Base-by-base conservation (phyloP, 2,113 vertebrate genomes). In the Calyptomena viridis region DNA sequence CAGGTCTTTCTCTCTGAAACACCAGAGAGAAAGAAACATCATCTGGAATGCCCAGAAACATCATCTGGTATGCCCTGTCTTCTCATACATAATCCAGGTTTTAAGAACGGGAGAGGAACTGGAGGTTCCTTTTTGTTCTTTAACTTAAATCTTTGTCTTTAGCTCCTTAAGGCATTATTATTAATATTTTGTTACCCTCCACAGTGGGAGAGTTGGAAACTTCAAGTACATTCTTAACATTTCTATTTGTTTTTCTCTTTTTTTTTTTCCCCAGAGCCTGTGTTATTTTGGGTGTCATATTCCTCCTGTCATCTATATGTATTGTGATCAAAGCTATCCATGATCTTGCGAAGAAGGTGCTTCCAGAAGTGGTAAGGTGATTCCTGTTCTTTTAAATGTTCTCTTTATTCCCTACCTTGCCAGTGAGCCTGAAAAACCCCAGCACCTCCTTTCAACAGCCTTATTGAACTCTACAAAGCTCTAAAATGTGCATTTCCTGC, bases 301-400 rank as follows among this genome's bases (percentile, higher is more conserved):
- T 99, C 93, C 96, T 99, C 74, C 98, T 99, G 88, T 99, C 99
- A 66, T 98, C 99, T 79, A 10, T 99, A 95, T 99, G 99, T 95
- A 99, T 99, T 96, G 97, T 99, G 96, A 98, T 99, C 95, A 99
- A 99, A 98, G 99, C 99, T 88, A 99, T 99, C 96, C 99, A 99
- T 55, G 99, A 99, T 95, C 98, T 99, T 93, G 98, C 98, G 5
- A 99, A 98, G 47, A 98, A 95, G 96, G 97, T 99, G 95, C 98
- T 99, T 69, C 99, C 99, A 69, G 98, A 99, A 99, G 99, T 99
- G 98, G 99, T 99, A 98, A 99, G 98, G 92, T 80, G 56, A 91
- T 90, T 95, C 35, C 67, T 66, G 28, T 77, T 86, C 37, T 74
- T 66, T 85, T 23, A 53, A 63, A 40, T 16, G 49, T 77, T 89